Percentiles rank a stretch among this genome's conserved stretches.
Evolutionary conservation across 2,113 vertebrate species (phyloP).

Genomic region (Capricornis sumatraensis): DNA sequence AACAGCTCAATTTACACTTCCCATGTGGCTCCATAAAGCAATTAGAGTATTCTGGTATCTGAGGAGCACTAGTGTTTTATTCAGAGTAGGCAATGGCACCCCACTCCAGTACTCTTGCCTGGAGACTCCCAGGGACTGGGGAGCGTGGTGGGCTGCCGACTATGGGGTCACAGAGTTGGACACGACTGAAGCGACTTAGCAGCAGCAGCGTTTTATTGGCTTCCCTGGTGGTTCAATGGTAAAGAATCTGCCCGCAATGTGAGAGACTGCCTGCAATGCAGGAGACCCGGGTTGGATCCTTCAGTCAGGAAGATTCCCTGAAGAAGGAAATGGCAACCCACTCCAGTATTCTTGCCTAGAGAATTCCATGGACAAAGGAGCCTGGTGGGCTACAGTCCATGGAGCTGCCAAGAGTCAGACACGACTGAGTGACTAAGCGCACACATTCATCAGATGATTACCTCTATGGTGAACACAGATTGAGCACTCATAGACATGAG

Average conservation of each 20-base stretch:
- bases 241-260: background rate
- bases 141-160: too few species aligned
- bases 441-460: background rate
- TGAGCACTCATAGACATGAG: background rate
- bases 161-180: too few species aligned
- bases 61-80: background rate
- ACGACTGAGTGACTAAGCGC: rapidly evolving
- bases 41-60: background rate
- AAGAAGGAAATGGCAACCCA: background rate
- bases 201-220: background rate
- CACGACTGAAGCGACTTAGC: too few species aligned
- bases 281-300: background rate
- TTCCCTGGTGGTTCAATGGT: background rate
- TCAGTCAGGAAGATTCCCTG: background rate
- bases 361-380: background rate
- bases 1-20: background rate
- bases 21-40: background rate
- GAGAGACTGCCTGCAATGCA: background rate
- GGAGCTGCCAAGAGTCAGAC: background rate
- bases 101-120: too few species aligned
- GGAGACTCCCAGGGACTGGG: rapidly evolving
- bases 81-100: too few species aligned
- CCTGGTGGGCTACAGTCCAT: background rate
- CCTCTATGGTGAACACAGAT: background rate
- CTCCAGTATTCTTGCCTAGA: background rate